Evolutionary conservation across 2,888 invertebrate genomes (phyloP), one percentile per base, ranked within the genome.

Genomic region (Xanthostigma xanthostigma): DNA sequence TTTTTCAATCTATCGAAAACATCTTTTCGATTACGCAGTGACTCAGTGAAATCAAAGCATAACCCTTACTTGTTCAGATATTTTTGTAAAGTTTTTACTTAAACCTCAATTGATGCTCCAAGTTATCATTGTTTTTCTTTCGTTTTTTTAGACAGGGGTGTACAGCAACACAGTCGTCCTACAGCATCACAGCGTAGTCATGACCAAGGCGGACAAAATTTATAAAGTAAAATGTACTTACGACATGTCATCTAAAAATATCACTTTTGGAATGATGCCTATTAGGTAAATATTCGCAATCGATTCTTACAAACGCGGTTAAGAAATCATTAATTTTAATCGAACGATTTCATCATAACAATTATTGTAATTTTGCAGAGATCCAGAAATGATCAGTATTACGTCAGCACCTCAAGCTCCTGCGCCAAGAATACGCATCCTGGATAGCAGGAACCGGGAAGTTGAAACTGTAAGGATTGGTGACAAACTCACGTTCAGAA

Each of bases 261-360:
- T 93, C 58, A 92, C 93, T 36, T 93, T 93, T 72, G 93, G 93
- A 72, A 92, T 93, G 92, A 91, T 92, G 84, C 93, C 93, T 54
- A 91, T 93, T 69, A 83, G 87, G 83, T 83, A 64, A 64, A 70
- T 27, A 6, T 6, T 6, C 27, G 27, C 6, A 27, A 27, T 6
- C 27, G 27, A 27, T 27, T 27, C 6, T 3, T 27, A 27, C 17
- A 4, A 17, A n/a, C 17, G 2, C 17, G 4, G 27, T 27, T 5
- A 27, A 27, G 4, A 27, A 27, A 27, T 27, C 3, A 6, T 27
- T 27, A 3, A 5, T 27, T 27, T 27, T 27, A 27, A 27, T 27
- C 6, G 27, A 27, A 27, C 27, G 27, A 3, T 27, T 27, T 3
- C 8, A 33, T 35, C 12, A 44, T 44, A 44, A 44, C 12, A 14